Evolutionary conservation across 2,113 vertebrate species (phyloP).

Genomic region (Pseudopipra pipra): DNA sequence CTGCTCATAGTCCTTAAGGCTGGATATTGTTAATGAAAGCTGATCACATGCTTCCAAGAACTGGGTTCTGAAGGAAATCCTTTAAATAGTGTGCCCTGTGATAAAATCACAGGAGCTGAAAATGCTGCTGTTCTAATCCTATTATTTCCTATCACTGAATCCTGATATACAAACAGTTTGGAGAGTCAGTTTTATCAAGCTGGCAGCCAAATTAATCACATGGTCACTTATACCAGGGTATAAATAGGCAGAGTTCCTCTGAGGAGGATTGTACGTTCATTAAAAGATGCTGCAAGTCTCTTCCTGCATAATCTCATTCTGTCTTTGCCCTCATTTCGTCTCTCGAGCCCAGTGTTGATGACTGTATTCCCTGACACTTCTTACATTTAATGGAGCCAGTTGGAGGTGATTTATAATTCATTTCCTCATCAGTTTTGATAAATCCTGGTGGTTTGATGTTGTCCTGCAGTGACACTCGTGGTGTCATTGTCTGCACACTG

Average conservation of each 20-base stretch:
- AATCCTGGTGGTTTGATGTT: not conserved
- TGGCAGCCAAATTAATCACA: slow-evolving; percentile 8
- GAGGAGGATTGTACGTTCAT: not conserved
- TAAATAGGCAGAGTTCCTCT: not conserved
- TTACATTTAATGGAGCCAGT: not conserved
- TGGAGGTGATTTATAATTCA: slow-evolving; percentile 2
- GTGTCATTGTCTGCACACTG: not conserved
- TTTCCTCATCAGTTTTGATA: not conserved
- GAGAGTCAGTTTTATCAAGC: not conserved
- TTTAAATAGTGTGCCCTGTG: not conserved
- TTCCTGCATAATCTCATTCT: not conserved
- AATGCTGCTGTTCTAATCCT: not conserved
- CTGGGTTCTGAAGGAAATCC: not conserved
- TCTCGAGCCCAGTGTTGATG: not conserved
- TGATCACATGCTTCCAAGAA: not conserved
- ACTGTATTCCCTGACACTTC: not conserved
- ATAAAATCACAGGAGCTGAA: slow-evolving; percentile 2
- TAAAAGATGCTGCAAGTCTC: not conserved
- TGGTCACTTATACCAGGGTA: not conserved
- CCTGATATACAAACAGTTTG: not conserved
- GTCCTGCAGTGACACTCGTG: not conserved
- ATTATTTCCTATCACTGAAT: not conserved
- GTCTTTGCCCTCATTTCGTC: not conserved
- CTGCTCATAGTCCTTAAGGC: not conserved
- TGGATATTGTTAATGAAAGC: not conserved